Evolutionary conservation across 2,113 vertebrate genomes (phyloP).

Genomic region (Desmodus rotundus): DNA sequence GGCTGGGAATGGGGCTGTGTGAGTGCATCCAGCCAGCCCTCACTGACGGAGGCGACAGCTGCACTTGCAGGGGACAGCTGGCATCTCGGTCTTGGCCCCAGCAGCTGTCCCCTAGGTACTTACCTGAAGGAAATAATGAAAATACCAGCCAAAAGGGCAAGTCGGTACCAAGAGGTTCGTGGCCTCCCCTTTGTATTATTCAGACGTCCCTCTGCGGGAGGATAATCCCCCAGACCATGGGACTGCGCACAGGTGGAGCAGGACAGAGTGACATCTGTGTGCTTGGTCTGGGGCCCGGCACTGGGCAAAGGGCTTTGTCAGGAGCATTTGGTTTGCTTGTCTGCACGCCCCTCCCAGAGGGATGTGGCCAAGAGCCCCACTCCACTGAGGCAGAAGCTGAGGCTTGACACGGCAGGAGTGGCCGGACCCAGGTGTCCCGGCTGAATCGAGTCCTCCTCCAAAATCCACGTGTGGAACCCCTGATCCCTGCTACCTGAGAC

Average conservation of each 20-base stretch:
- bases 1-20: too few species aligned
- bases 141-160: neutral
- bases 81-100: neutral
- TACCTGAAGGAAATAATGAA: neutral
- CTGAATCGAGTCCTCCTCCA: neutral
- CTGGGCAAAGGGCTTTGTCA: rapidly evolving
- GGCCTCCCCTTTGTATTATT: neutral
- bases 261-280: too few species aligned
- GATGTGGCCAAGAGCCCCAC: neutral
- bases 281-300: neutral
- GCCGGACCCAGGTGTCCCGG: neutral
- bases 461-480: neutral
- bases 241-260: rapidly evolving
- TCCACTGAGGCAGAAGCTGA: neutral
- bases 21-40: rapidly evolving
- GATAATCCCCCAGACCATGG: rapidly evolving
- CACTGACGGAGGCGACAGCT: neutral
- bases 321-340: too few species aligned
- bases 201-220: neutral
- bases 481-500: neutral
- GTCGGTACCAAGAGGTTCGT: neutral
- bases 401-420: rapidly evolving
- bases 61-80: neutral
- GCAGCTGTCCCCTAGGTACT: neutral
- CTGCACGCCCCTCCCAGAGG: neutral